Conservation (phyloP, 2,113 vertebrate species). For the Poeciliopsis turrubarensis region DNA sequence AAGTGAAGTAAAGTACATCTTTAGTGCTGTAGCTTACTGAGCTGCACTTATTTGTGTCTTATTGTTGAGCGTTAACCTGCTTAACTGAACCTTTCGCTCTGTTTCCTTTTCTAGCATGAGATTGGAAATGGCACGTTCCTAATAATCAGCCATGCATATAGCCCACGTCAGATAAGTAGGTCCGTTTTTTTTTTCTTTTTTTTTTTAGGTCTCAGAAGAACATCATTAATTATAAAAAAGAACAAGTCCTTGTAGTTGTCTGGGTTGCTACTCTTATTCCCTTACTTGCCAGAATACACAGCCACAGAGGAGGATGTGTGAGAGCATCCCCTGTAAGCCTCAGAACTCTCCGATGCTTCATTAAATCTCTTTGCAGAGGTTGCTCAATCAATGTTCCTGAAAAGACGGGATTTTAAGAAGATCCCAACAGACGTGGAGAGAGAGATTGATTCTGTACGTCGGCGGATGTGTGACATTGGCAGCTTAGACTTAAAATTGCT, state of each 20-base stretch:
- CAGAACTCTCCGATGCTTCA: slow-evolving; percentile 22
- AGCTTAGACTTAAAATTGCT: neutral
- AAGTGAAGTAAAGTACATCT: too few relatives aligned
- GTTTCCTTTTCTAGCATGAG: slow-evolving; percentile 19
- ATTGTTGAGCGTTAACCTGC: neutral
- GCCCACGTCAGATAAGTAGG: slow-evolving; percentile 48
- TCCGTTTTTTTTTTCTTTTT: slow-evolving; percentile 53
- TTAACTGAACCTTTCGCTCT: neutral
- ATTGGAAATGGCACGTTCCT: slow-evolving; percentile 23
- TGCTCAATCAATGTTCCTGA: slow-evolving; percentile 26
- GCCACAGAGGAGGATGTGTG: slow-evolving; percentile 13
- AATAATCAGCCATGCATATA: slow-evolving; percentile 40
- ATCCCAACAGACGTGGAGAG: slow-evolving; percentile 5
- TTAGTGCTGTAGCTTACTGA: neutral
- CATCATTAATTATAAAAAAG: slow-evolving; percentile 39
- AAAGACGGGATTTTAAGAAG: slow-evolving; percentile 21
- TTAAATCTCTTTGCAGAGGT: slow-evolving; percentile 33
- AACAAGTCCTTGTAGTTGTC: slow-evolving; percentile 26
- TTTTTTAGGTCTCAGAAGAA: slow-evolving; percentile 48
- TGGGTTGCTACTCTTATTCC: slow-evolving; percentile 31
- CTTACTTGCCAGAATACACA: slow-evolving; percentile 9
- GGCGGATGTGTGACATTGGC: neutral
- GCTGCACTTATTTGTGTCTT: neutral
- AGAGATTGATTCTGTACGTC: slow-evolving; percentile 13
- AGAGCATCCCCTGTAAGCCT: slow-evolving; percentile 4